These are phyloP conservation scores for Engystomops pustulosus DNA, from an alignment of 2,113 vertebrate genomes.

Conservation along the genomic window DNA sequence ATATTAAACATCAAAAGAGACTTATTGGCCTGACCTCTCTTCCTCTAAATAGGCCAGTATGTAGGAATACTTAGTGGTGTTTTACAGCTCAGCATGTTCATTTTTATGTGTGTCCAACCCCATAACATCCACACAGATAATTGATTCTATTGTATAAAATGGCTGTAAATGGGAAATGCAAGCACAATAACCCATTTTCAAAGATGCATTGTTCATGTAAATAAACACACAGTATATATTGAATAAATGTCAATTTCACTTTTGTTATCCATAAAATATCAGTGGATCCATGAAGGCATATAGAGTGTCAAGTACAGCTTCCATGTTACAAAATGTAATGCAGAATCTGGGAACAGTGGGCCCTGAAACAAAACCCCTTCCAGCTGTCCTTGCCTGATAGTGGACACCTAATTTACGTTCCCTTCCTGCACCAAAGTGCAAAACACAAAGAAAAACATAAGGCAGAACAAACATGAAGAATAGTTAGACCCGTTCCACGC, in stretches of 20 bases:
- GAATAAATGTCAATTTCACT: background rate
- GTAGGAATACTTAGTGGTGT: conserved; percentile 22
- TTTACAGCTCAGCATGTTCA: conserved; percentile 32
- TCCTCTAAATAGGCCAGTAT: conserved; percentile 47
- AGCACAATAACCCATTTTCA: background rate
- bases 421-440: no score
- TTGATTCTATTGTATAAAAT: conserved; percentile 22
- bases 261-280: no score
- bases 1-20: conserved; percentile 54
- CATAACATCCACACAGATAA: background rate
- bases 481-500: no score
- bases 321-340: no score
- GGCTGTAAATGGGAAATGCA: background rate
- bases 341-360: no score
- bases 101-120: conserved; percentile 10
- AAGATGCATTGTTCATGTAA: background rate
- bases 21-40: conserved; percentile 57
- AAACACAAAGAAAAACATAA: no score
- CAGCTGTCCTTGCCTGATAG: no score
- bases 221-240: background rate
- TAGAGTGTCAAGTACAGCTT: no score
- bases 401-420: no score
- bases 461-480: no score
- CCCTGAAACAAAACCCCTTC: no score
- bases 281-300: no score